These are phyloP conservation scores for Tetragnatha montana DNA, from an alignment of 2,888 invertebrate genomes.

Conservation along the genomic window DNA sequence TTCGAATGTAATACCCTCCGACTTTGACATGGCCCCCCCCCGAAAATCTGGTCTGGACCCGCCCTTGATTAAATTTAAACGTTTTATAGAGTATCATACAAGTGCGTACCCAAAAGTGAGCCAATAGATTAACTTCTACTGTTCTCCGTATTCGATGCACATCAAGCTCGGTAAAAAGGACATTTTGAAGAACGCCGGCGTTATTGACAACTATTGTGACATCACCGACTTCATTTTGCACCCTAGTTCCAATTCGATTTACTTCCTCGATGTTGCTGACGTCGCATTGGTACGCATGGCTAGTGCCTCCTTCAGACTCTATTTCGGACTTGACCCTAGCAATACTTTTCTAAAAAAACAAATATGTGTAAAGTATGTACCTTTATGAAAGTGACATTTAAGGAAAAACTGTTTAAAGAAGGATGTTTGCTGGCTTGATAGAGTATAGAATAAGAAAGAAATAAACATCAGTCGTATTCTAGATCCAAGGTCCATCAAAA, in stretches of 20 bases:
- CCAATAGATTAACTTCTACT: conserved; percentile 86
- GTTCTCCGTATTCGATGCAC: conserved; percentile 83
- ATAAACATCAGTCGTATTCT: too few relatives aligned
- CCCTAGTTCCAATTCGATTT: conserved; percentile 80
- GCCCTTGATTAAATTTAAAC: too few relatives aligned
- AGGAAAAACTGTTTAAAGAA: too few relatives aligned
- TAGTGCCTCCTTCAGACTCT: conserved; percentile 73
- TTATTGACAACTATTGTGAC: conserved; percentile 89
- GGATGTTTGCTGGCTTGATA: too few relatives aligned
- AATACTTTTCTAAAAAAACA: conserved; percentile 52
- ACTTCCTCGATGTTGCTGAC: conserved; percentile 84
- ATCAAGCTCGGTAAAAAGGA: conserved; percentile 82
- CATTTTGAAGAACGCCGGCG: conserved; percentile 90
- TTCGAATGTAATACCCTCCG: too few relatives aligned
- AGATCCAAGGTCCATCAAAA: too few relatives aligned
- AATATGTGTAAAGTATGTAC: too few relatives aligned
- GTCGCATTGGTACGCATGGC: conserved; percentile 81
- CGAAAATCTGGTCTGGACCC: too few relatives aligned
- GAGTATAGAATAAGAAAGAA: too few relatives aligned
- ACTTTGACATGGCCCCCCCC: too few relatives aligned
- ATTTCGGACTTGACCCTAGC: conserved; percentile 63
- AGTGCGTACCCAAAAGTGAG: conserved; percentile 87
- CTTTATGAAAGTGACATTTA: too few relatives aligned
- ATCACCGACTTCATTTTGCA: conserved; percentile 83
- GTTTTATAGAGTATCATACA: too few relatives aligned